phyloP scores from a whole-genome alignment of 2,888 invertebrate species.

The Cryptocheilus praepositus region DNA sequence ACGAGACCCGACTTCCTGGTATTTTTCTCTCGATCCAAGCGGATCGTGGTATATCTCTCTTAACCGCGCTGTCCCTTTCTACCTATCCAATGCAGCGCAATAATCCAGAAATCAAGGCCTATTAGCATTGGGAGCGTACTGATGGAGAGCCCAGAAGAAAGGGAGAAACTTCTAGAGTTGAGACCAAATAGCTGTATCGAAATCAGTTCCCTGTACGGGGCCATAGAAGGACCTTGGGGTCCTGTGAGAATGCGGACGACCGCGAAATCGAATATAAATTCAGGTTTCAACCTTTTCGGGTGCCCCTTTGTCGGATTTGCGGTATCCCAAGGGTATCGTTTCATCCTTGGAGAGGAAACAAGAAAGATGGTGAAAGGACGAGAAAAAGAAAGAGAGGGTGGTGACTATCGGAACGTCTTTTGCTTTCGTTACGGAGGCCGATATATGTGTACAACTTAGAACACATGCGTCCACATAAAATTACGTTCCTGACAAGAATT shows the following conservation, averaged over 20 bases:
- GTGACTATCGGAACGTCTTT: slow-evolving; percentile 1
- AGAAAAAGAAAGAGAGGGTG: too few relatives aligned
- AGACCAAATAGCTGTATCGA: slow-evolving; percentile 60
- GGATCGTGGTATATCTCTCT: slow-evolving; percentile 47
- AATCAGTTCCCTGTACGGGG: slow-evolving; percentile 60
- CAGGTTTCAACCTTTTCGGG: slow-evolving; percentile 55
- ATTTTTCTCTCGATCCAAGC: slow-evolving; percentile 57
- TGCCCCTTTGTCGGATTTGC: slow-evolving; percentile 58
- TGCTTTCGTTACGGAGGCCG: slow-evolving; percentile 9
- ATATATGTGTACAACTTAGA: too few relatives aligned
- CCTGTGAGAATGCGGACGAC: slow-evolving; percentile 52
- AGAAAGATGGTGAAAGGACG: not conserved
- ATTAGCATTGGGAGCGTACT: slow-evolving; percentile 68
- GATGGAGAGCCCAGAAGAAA: slow-evolving; percentile 43
- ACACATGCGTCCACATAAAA: too few relatives aligned
- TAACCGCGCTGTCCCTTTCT: slow-evolving; percentile 28
- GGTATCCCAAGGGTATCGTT: slow-evolving; percentile 35
- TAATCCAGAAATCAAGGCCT: slow-evolving; percentile 65
- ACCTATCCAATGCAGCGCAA: slow-evolving; percentile 44
- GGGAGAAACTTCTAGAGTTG: slow-evolving; percentile 45
- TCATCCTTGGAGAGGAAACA: slow-evolving; percentile 16
- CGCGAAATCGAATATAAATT: slow-evolving; percentile 63
- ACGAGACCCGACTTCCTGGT: slow-evolving; percentile 57
- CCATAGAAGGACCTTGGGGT: slow-evolving; percentile 27
- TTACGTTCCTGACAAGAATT: too few relatives aligned